Base-by-base conservation (phyloP, 35 echinoderm and acorn worm species). In the Strongylocentrotus purpuratus region DNA sequence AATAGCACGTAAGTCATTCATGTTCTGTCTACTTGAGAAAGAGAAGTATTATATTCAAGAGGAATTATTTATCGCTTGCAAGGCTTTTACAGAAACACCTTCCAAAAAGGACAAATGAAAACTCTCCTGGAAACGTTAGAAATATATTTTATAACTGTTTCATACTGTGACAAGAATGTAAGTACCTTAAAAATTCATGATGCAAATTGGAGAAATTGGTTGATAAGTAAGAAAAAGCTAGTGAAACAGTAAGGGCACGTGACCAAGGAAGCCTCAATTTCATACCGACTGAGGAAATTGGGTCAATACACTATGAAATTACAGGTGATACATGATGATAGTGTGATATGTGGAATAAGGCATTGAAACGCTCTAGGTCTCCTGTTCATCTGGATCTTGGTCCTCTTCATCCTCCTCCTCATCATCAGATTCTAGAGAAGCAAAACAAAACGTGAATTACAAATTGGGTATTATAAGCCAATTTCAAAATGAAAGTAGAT, bases 241-340 rank as follows among this genome's bases (percentile, higher is more conserved):
- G 50, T 55, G 50, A 55, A 12, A 55, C 50, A 55, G 10, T 9
- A 55, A 55, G 11, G 15, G 15, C 10, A 55, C 50, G 15, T 78
- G 4, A 9, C 22, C 18, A 78, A 22, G 65, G 65, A 78, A 78
- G 65, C 65, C 65, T 78, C 65, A 78, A 7, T 22, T 78, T 78
- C 18, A 78, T 78, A 8, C 4, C 20, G 28, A 8, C 28, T 78
- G 65, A 78, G 65, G 65, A 78, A 22, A 8, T 78, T 28, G 25
- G 25, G 65, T 78, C 65, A 78, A 78, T 78, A n/a, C 65, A 78
- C 1, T 78, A 78, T 28, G 22, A 78, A 78, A 78, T 78, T 78
- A 78, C 65, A 78, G 20, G 65, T 78, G 65, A 78, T 78, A 78
- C 65, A 78, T 78, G 65, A 78, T 78, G 28, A 78, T n/a, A 78